Conservation (phyloP, 2,888 invertebrate genomes). For the Polyploca ridens region DNA sequence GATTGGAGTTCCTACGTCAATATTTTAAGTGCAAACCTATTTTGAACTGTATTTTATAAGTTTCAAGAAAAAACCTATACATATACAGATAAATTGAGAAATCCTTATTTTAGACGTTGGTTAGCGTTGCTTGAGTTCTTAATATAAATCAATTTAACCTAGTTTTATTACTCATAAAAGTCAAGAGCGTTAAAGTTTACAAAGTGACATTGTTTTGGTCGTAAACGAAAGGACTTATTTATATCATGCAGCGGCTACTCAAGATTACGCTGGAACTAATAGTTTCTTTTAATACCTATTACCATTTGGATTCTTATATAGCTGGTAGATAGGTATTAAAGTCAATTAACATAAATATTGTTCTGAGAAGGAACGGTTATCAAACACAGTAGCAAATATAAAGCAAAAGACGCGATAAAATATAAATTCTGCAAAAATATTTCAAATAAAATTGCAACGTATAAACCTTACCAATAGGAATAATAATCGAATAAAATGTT, state of each 20-base stretch:
- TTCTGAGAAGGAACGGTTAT: too few relatives aligned
- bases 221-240: neutral
- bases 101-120: neutral
- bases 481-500: conserved; percentile 11
- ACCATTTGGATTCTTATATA: neutral
- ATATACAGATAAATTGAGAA: too few relatives aligned
- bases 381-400: too few relatives aligned
- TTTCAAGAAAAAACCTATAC: too few relatives aligned
- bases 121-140: neutral
- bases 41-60: too few relatives aligned
- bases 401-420: neutral
- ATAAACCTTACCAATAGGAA: conserved; percentile 10
- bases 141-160: neutral
- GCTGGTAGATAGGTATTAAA: neutral
- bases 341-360: too few relatives aligned
- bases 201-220: conserved; percentile 1
- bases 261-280: neutral
- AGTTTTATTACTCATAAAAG: conserved; percentile 1
- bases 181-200: conserved; percentile 4
- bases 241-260: neutral
- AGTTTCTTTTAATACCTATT: neutral
- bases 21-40: too few relatives aligned
- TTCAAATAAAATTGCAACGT: conserved; percentile 6
- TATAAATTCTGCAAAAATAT: neutral
- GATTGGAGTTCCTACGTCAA: too few relatives aligned